Percentiles rank a stretch among this genome's conserved stretches.
These are phyloP conservation scores for Pterocles gutturalis DNA, from an alignment of 2,113 vertebrate species.

Conservation along the genomic window DNA sequence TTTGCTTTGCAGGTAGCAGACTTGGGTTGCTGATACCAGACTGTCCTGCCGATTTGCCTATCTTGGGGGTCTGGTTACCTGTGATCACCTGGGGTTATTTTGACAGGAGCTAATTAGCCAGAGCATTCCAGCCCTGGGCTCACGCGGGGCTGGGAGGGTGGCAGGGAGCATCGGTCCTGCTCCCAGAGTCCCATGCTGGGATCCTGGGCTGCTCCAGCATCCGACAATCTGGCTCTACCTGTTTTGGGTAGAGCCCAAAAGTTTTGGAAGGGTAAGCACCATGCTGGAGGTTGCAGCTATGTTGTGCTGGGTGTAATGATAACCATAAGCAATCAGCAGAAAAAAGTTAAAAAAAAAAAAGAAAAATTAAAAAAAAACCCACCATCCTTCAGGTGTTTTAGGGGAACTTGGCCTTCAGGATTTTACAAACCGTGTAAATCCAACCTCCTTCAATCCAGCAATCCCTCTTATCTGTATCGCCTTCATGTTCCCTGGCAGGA, in stretches of 20 bases:
- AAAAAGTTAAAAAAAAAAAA: too few relatives aligned
- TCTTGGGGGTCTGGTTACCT: conserved; percentile 52
- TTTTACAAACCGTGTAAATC: background rate
- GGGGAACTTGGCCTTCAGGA: conserved; percentile 26
- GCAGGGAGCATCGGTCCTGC: background rate
- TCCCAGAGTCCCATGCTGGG: rapidly evolving
- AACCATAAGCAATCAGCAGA: background rate
- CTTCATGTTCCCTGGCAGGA: conserved; percentile 59
- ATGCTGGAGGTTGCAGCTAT: rapidly evolving
- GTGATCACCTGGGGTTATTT: conserved; percentile 47
- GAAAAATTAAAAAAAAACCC: rapidly evolving
- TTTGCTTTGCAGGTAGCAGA: conserved; percentile 37
- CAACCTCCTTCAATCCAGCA: background rate
- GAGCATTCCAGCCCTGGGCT: conserved; percentile 15
- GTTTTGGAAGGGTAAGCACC: background rate
- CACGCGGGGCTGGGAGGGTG: rapidly evolving
- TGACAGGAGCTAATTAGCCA: conserved; percentile 38
- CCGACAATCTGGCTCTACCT: background rate
- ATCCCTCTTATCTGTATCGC: conserved; percentile 25
- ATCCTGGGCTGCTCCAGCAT: rapidly evolving
- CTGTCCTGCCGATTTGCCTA: conserved; percentile 5
- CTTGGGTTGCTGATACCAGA: background rate
- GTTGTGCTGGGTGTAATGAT: rapidly evolving
- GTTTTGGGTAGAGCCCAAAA: background rate
- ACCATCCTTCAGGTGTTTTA: background rate